Percentiles rank a stretch among this genome's conserved stretches.
These are phyloP conservation scores for Crepidodera aurea DNA, from an alignment of 2,888 invertebrate species.

Conservation along the genomic window DNA sequence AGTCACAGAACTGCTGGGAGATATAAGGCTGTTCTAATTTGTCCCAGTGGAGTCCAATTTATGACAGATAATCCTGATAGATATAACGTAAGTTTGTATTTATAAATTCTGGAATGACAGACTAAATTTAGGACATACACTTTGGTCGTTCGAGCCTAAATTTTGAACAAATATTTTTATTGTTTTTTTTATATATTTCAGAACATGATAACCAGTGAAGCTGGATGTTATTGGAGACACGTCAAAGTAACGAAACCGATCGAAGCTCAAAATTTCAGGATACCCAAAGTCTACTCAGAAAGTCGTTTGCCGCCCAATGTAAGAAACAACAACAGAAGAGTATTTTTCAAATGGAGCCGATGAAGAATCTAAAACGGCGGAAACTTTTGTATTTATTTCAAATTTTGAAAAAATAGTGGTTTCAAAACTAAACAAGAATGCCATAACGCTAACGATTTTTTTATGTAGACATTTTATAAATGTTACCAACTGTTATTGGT, in stretches of 20 bases:
- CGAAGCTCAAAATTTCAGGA: conserved; percentile 43
- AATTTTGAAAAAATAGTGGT: not conserved
- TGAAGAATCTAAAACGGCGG: conserved; percentile 12
- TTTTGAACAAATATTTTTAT: too few relatives aligned
- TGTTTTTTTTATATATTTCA: too few relatives aligned
- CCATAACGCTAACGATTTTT: conserved; percentile 35
- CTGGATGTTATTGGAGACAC: conserved; percentile 57
- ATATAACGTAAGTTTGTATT: conserved; percentile 50
- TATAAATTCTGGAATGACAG: too few relatives aligned
- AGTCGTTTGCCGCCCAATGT: conserved; percentile 47
- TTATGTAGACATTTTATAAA: conserved; percentile 39
- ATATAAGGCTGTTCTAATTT: conserved; percentile 56
- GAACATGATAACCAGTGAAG: conserved; percentile 50
- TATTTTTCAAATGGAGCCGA: conserved; percentile 46
- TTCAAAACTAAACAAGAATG: conserved; percentile 21
- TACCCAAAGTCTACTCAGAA: conserved; percentile 44
- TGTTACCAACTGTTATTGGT: conserved; percentile 23
- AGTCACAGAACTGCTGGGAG: conserved; percentile 38
- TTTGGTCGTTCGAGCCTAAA: too few relatives aligned
- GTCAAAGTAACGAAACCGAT: conserved; percentile 49
- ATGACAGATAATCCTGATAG: conserved; percentile 50
- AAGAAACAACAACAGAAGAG: conserved; percentile 40
- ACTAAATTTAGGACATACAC: too few relatives aligned
- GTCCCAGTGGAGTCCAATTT: conserved; percentile 57
- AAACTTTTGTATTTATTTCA: not conserved